phyloP scores from a whole-genome alignment of 2,797 vertebrate genomes.

The Spinibarbus caldwelli region DNA sequence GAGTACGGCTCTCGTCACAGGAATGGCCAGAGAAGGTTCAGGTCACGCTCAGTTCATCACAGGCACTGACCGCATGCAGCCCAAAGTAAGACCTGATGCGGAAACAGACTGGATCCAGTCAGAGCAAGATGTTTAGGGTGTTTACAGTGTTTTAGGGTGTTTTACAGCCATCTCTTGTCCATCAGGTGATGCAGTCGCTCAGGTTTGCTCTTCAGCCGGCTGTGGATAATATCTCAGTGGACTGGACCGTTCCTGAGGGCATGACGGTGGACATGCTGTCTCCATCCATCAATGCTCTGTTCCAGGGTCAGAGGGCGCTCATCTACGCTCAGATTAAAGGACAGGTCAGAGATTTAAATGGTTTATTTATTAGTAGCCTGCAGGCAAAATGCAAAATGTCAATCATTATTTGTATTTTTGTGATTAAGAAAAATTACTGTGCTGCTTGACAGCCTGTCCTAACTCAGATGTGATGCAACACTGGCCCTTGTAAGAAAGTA shows the following conservation, averaged over 20 bases:
- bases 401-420: too few relatives aligned
- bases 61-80: slow-evolving; percentile 79
- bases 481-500: background rate
- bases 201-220: too few relatives aligned
- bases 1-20: slow-evolving; percentile 82
- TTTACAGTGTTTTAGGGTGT: slow-evolving; percentile 70
- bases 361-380: background rate
- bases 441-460: too few relatives aligned
- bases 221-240: too few relatives aligned
- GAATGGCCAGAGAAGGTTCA: slow-evolving; percentile 76
- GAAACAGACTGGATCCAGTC: slow-evolving; percentile 39
- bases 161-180: slow-evolving; percentile 67
- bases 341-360: slow-evolving; percentile 44
- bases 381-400: background rate
- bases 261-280: too few relatives aligned
- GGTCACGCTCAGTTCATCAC: slow-evolving; percentile 83
- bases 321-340: slow-evolving; percentile 69
- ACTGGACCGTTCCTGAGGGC: too few relatives aligned
- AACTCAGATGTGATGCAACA: too few relatives aligned
- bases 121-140: slow-evolving; percentile 70
- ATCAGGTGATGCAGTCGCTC: background rate
- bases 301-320: slow-evolving; percentile 64
- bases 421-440: too few relatives aligned
- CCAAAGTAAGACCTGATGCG: slow-evolving; percentile 78
- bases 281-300: too few relatives aligned